These are phyloP conservation scores for Lepetodrilus schrolli DNA, from an alignment of 2,888 invertebrate genomes.

Conservation along the genomic window DNA sequence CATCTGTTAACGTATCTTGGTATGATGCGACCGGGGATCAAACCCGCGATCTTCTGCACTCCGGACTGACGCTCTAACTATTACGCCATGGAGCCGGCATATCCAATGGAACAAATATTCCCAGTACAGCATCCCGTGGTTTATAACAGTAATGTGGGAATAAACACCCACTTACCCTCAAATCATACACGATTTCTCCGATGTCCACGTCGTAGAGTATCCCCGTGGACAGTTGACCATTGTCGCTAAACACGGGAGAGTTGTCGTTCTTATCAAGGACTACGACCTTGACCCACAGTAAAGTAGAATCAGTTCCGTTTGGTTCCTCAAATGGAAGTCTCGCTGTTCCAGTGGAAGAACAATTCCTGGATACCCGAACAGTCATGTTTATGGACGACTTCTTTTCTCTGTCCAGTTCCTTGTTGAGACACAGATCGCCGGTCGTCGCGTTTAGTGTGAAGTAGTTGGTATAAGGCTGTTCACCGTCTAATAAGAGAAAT, in stretches of 20 bases:
- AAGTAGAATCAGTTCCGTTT: not conserved
- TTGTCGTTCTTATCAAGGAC: conserved; percentile 71
- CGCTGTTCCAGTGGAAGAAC: not conserved
- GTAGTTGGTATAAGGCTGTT: not conserved
- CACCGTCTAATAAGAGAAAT: too few relatives aligned
- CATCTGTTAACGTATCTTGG: not conserved
- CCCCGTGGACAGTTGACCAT: not conserved
- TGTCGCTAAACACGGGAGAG: conserved; percentile 57
- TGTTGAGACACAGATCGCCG: not conserved
- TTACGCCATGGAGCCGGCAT: too few relatives aligned
- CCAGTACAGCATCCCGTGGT: too few relatives aligned
- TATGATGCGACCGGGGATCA: too few relatives aligned
- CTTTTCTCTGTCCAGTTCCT: conserved; percentile 16
- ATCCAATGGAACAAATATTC: not conserved
- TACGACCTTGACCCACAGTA: conserved; percentile 57
- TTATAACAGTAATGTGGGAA: too few relatives aligned
- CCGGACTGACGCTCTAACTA: too few relatives aligned
- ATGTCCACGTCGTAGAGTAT: not conserved
- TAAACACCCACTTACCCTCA: not conserved
- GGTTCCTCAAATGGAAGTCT: not conserved
- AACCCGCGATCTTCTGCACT: too few relatives aligned
- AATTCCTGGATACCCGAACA: not conserved
- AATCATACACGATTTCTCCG: not conserved
- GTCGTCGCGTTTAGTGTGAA: conserved; percentile 10
- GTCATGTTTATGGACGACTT: not conserved